Conservation (phyloP, 2,888 invertebrate genomes). For the Serripes groenlandicus region DNA sequence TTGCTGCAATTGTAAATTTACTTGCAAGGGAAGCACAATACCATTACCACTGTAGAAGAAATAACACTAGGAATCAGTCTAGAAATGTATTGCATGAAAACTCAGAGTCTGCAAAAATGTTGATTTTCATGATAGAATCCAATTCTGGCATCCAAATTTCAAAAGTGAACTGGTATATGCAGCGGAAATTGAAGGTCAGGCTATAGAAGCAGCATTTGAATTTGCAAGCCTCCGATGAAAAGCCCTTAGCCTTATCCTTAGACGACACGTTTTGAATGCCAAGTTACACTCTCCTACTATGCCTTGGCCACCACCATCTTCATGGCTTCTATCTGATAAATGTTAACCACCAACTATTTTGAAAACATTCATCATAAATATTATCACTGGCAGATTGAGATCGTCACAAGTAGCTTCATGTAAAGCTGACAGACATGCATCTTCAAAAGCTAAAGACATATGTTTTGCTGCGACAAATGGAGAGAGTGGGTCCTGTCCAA, state of each 20-base stretch:
- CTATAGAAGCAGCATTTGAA: slow-evolving; percentile 60
- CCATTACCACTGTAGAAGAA: slow-evolving; percentile 34
- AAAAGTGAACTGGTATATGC: slow-evolving; percentile 48
- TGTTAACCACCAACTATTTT: slow-evolving; percentile 29
- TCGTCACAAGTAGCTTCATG: background rate
- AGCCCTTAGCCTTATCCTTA: slow-evolving; percentile 45
- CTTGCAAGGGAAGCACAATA: slow-evolving; percentile 41
- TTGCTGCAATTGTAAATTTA: slow-evolving; percentile 23
- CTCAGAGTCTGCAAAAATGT: slow-evolving; percentile 34
- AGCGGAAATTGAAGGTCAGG: slow-evolving; percentile 42
- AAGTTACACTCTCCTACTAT: background rate
- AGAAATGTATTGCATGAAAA: slow-evolving; percentile 9
- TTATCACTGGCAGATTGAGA: slow-evolving; percentile 28
- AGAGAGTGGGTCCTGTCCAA: slow-evolving; percentile 55
- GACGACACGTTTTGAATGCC: slow-evolving; percentile 31
- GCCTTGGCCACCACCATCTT: slow-evolving; percentile 37
- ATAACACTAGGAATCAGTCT: slow-evolving; percentile 30
- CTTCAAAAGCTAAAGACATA: slow-evolving; percentile 44
- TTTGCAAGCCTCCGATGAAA: slow-evolving; percentile 49
- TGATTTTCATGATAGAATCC: slow-evolving; percentile 40
- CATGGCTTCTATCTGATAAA: slow-evolving; percentile 7
- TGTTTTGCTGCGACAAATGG: slow-evolving; percentile 51
- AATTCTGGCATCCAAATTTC: slow-evolving; percentile 59
- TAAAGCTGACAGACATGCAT: slow-evolving; percentile 21
- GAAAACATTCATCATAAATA: background rate